Conservation (phyloP, 1,140 invertebrate species). For the Chironomus striatipennis region DNA sequence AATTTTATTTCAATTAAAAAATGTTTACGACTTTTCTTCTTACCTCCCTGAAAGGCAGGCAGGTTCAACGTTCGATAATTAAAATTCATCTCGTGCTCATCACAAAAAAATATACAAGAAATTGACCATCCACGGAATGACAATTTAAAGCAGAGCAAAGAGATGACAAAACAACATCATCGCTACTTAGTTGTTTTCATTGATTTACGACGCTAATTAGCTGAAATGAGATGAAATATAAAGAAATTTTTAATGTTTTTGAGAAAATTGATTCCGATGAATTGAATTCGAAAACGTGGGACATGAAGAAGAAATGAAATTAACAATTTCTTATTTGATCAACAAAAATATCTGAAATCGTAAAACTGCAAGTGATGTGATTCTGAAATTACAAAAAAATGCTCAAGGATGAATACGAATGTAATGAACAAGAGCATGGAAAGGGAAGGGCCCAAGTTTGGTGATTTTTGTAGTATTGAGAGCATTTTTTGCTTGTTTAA, state of each 20-base stretch:
- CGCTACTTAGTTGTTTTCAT: not conserved
- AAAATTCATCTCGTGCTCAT: not conserved
- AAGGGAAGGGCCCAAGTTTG: too few relatives aligned
- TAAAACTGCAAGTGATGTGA: constrained; percentile 7
- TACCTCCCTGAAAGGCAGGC: not conserved
- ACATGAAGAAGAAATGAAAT: too few relatives aligned
- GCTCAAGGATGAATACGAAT: not conserved
- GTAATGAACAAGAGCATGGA: too few relatives aligned
- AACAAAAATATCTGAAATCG: not conserved
- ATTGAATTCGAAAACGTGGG: not conserved
- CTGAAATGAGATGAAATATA: not conserved
- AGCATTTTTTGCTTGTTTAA: too few relatives aligned
- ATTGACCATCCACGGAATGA: not conserved
- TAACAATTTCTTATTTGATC: not conserved
- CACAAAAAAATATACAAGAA: not conserved
- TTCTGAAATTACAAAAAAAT: not conserved
- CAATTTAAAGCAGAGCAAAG: not conserved
- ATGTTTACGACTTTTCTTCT: not conserved
- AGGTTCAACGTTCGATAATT: not conserved
- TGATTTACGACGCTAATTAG: constrained; percentile 4
- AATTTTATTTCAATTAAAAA: constrained; percentile 15
- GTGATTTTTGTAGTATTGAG: too few relatives aligned
- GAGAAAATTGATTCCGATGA: not conserved
- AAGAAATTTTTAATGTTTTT: too few relatives aligned
- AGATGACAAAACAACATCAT: too few relatives aligned